Conservation (phyloP, 2,113 vertebrate species). For the Gila orcuttii region DNA sequence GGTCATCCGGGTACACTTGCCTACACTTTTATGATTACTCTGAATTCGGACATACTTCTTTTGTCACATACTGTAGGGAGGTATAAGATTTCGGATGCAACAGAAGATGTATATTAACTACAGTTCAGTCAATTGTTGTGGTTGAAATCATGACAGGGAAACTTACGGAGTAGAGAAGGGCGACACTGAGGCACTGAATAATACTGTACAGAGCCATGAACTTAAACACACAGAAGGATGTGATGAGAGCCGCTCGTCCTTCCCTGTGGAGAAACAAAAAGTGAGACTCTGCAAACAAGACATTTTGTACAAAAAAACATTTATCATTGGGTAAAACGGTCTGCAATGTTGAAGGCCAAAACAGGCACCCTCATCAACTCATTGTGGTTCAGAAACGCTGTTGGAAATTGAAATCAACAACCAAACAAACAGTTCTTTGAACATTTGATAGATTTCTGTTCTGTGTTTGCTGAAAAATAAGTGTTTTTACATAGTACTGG, state of each 20-base stretch:
- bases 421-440: too few relatives aligned
- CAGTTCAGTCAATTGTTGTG: neutral
- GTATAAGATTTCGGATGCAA: too few relatives aligned
- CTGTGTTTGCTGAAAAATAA: too few relatives aligned
- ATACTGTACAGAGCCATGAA: conserved; percentile 99
- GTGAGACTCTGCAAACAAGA: neutral
- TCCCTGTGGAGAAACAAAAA: conserved; percentile 80
- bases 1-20: too few relatives aligned
- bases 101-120: neutral
- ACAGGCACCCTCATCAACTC: neutral
- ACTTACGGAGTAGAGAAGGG: conserved; percentile 94
- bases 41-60: too few relatives aligned
- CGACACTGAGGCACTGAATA: conserved; percentile 97
- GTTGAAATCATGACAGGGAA: neutral
- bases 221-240: conserved; percentile 99
- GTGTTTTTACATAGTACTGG: too few relatives aligned
- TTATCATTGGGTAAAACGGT: neutral
- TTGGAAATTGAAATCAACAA: too few relatives aligned
- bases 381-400: neutral
- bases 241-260: conserved; percentile 95
- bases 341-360: neutral
- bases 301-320: neutral
- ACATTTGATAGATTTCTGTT: too few relatives aligned
- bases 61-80: too few relatives aligned
- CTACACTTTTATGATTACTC: too few relatives aligned